Percentiles rank a stretch among this genome's conserved stretches.
These are phyloP conservation scores for Alviniconcha marisindica DNA, from an alignment of 1,140 invertebrate species.

Conservation along the genomic window DNA sequence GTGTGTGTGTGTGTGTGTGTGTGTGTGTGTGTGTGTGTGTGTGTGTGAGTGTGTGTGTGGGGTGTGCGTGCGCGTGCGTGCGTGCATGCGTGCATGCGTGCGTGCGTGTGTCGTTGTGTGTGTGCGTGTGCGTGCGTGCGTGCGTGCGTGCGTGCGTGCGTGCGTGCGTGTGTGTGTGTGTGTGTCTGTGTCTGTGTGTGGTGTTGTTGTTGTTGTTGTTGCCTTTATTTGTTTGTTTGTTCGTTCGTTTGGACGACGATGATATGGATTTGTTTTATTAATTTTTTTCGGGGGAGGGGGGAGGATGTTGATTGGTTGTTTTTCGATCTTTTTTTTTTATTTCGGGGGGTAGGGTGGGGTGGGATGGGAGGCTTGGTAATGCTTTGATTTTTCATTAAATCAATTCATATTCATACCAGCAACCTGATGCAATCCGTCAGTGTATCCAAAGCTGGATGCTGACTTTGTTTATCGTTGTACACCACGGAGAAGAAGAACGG, in stretches of 20 bases:
- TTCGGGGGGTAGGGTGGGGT: no score
- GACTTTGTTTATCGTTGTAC: no score
- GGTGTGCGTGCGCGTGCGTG: not conserved
- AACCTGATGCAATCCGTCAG: no score
- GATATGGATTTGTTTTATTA: no score
- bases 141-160: not conserved
- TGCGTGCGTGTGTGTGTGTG: not conserved
- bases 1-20: slow-evolving; percentile 7
- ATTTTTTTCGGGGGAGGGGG: no score
- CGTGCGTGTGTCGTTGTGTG: not conserved
- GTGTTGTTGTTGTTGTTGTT: not conserved
- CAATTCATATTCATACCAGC: no score
- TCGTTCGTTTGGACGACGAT: not conserved
- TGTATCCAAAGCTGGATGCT: no score
- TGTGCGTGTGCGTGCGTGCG: slow-evolving; percentile 3
- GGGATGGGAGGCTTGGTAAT: no score
- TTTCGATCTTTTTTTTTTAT: no score
- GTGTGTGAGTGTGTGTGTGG: not conserved
- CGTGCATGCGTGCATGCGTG: not conserved
- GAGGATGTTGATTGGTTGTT: no score
- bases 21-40: not conserved
- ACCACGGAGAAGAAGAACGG: no score
- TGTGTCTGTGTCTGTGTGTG: not conserved
- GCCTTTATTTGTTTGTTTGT: not conserved
- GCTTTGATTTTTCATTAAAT: no score